These are phyloP conservation scores for Athalia circularis DNA, from an alignment of 2,888 invertebrate genomes.

Conservation along the genomic window DNA sequence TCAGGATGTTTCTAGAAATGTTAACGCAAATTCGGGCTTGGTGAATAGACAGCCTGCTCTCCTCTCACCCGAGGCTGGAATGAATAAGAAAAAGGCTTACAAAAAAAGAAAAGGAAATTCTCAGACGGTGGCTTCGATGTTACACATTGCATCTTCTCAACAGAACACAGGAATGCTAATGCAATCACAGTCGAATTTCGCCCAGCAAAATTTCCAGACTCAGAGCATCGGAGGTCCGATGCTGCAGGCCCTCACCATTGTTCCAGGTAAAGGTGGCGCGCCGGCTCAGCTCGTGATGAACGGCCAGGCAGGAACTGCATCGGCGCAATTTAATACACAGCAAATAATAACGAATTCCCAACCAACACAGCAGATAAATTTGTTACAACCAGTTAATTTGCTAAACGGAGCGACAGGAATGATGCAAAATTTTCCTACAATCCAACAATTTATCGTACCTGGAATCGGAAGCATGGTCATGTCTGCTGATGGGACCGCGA, in stretches of 20 bases:
- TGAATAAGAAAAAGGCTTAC: slow-evolving; percentile 77
- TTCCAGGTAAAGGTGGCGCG: slow-evolving; percentile 84
- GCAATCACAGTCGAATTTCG: slow-evolving; percentile 76
- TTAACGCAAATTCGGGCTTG: slow-evolving; percentile 61
- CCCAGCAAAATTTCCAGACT: slow-evolving; percentile 86
- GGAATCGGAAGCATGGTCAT: slow-evolving; percentile 89
- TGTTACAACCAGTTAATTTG: slow-evolving; percentile 88
- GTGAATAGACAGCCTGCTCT: slow-evolving; percentile 71
- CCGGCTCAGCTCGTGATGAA: slow-evolving; percentile 88
- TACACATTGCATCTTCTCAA: slow-evolving; percentile 80
- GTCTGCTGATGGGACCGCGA: slow-evolving; percentile 86
- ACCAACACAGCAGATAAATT: slow-evolving; percentile 80
- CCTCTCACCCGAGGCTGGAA: slow-evolving; percentile 81
- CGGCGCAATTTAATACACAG: slow-evolving; percentile 80
- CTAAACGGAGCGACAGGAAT: slow-evolving; percentile 83
- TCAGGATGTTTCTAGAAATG: slow-evolving; percentile 66
- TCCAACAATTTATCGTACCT: slow-evolving; percentile 89
- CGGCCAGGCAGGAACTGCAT: slow-evolving; percentile 78
- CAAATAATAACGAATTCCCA: slow-evolving; percentile 80
- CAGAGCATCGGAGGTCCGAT: slow-evolving; percentile 82
- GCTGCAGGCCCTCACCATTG: slow-evolving; percentile 85
- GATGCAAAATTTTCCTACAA: slow-evolving; percentile 85
- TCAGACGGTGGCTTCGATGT: slow-evolving; percentile 82
- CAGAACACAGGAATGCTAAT: slow-evolving; percentile 81
- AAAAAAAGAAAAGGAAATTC: slow-evolving; percentile 85